phyloP scores from a whole-genome alignment of 64 coral and sea anemone genomes.

The Montipora sp. region DNA sequence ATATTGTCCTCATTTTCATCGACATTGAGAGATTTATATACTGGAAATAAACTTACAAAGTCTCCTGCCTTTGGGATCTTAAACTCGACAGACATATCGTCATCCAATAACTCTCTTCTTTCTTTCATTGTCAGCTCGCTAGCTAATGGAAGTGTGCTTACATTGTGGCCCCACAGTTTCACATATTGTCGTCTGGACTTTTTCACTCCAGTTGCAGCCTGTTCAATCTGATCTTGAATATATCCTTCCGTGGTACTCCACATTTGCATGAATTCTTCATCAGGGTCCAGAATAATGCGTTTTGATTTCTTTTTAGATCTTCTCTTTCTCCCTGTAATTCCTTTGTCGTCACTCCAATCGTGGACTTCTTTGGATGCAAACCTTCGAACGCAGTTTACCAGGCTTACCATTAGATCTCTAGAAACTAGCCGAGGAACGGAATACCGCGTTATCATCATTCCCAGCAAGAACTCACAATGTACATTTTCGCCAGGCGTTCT shows the following conservation, averaged over 20 bases:
- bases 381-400: neutral
- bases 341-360: neutral
- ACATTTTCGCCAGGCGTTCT: neutral
- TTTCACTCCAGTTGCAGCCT: slow-evolving; percentile 41
- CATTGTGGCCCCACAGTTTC: slow-evolving; percentile 26
- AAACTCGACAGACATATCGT: slow-evolving; percentile 61
- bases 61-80: slow-evolving; percentile 65
- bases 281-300: slow-evolving; percentile 29
- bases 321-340: slow-evolving; percentile 34
- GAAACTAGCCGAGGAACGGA: neutral
- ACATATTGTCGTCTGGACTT: neutral
- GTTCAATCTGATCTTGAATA: slow-evolving; percentile 52
- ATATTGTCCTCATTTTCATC: neutral
- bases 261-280: slow-evolving; percentile 82
- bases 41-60: slow-evolving; percentile 35
- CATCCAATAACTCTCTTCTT: slow-evolving; percentile 57
- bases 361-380: slow-evolving; percentile 19
- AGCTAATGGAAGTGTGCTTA: slow-evolving; percentile 28
- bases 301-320: slow-evolving; percentile 34
- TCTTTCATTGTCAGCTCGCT: slow-evolving; percentile 42
- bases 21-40: neutral
- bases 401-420: neutral
- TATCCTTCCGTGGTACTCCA: slow-evolving; percentile 72
- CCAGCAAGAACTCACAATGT: neutral
- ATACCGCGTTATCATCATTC: neutral